phyloP scores from a whole-genome alignment of 2,888 invertebrate genomes.

The Tigriopus californicus region DNA sequence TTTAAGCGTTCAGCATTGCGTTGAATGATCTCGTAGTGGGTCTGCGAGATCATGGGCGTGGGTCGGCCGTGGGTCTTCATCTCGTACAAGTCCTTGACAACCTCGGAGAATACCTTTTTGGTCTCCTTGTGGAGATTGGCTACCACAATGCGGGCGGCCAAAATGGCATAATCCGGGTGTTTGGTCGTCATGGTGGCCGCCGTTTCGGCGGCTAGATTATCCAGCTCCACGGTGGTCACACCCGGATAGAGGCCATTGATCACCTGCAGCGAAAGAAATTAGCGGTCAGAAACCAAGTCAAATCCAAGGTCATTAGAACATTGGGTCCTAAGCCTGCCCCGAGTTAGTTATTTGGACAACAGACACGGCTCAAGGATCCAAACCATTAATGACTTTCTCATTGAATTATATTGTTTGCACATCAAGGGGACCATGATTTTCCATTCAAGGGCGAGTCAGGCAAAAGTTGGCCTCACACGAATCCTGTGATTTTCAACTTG shows the following conservation, averaged over 20 bases:
- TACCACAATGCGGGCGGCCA: conserved; percentile 60
- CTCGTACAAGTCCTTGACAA: conserved; percentile 64
- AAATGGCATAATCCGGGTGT: conserved; percentile 78
- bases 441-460: too few relatives aligned
- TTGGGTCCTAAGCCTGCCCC: too few relatives aligned
- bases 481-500: too few relatives aligned
- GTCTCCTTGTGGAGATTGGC: conserved; percentile 98
- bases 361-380: too few relatives aligned
- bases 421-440: too few relatives aligned
- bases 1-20: conserved; percentile 73
- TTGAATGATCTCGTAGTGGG: conserved; percentile 57
- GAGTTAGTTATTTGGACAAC: too few relatives aligned
- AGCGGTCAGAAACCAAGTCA: conserved; percentile 26
- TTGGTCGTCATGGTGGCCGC: conserved; percentile 95
- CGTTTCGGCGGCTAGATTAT: conserved; percentile 93
- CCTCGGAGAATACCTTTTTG: conserved; percentile 80
- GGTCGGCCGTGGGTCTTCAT: conserved; percentile 48
- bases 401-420: too few relatives aligned
- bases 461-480: too few relatives aligned
- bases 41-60: conserved; percentile 69
- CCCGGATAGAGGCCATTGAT: conserved; percentile 87
- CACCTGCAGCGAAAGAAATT: conserved; percentile 40
- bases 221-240: conserved; percentile 88
- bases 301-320: too few relatives aligned
- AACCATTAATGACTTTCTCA: too few relatives aligned